A percentile compares a stretch with the other conserved stretches of the same genome.
Conservation (phyloP, 2,113 vertebrate genomes). For the Callithrix jacchus region DNA sequence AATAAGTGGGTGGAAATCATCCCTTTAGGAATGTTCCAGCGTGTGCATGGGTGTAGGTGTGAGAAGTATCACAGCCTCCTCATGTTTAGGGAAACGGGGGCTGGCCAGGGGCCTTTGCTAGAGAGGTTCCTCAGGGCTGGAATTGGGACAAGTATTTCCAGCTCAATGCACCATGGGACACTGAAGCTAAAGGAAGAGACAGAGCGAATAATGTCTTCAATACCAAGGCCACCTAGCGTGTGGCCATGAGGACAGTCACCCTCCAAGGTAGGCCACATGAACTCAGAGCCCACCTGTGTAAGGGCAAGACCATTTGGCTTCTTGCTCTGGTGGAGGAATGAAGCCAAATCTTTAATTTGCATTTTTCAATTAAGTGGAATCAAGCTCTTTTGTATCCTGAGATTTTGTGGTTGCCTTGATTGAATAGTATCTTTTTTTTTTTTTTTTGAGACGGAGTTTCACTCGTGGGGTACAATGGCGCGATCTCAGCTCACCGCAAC, state of each 20-base stretch:
- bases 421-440: not conserved
- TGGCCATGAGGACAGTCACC: not conserved
- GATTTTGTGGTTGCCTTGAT: not conserved
- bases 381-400: not conserved
- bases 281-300: not conserved
- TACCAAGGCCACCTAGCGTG: not conserved
- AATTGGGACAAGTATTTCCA: not conserved
- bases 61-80: not conserved
- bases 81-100: not conserved
- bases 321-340: not conserved
- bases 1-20: not conserved
- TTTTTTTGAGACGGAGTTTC: too few relatives aligned
- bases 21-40: not conserved
- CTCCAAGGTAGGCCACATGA: not conserved
- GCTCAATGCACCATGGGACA: not conserved
- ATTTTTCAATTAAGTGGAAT: not conserved
- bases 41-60: too few relatives aligned
- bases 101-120: not conserved
- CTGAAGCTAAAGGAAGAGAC: not conserved
- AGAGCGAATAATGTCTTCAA: not conserved
- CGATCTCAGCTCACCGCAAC: too few relatives aligned
- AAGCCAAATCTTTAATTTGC: not conserved
- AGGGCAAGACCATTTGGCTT: fast-evolving
- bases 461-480: too few relatives aligned
- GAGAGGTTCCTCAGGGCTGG: not conserved